Evolutionary conservation across 1,140 invertebrate species (phyloP), one percentile per base, ranked within the genome.

Genomic region (Hycleus cichorii): DNA sequence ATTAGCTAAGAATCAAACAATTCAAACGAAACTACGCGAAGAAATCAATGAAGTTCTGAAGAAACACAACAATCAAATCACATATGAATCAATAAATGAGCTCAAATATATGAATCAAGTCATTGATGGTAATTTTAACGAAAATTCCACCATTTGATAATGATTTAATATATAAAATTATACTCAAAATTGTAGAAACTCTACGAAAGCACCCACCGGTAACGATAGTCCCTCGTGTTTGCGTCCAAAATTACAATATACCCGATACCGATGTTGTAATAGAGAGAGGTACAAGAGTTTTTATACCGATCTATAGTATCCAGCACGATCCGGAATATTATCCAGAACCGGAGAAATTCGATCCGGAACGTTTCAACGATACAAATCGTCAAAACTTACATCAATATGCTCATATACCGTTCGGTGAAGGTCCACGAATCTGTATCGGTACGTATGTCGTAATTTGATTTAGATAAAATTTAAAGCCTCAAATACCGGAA

Each of bases 241-340:
- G 75, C 11, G 72, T 64, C 0, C 55, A 66, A 32, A 71, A 77
- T 44, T 79, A 78, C 50, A 64, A 67, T 38, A 48, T 79, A 1
- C 75, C 75, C 0, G 65, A 67, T 1, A 69, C 67, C 0, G 56
- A 76, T 18, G 39, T 76, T 2, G 57, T 72, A 3, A 69, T 81
- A 0, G 61, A 75, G 54, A 76, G 77, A 56, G 78, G 76, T 4
- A 77, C 73, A n/a, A n/a, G 75, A 1, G 68, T 88, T 1, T 66
- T 81, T 5, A 77, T 89, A 26, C 78, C 83, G 0, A 71, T 81
- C 0, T 72, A 79, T 25, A 78, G 77, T 1, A 71, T 89, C 26
- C 87, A 90, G 55, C 74, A 77, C 10, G 77, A 83, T 72, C 72
- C 76, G 2, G 60, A 77, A 3, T 71, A 77, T 60, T 85, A 74